Base-by-base conservation (phyloP, 53 echinoderm and acorn worm species). In the Actinopyga echinites region DNA sequence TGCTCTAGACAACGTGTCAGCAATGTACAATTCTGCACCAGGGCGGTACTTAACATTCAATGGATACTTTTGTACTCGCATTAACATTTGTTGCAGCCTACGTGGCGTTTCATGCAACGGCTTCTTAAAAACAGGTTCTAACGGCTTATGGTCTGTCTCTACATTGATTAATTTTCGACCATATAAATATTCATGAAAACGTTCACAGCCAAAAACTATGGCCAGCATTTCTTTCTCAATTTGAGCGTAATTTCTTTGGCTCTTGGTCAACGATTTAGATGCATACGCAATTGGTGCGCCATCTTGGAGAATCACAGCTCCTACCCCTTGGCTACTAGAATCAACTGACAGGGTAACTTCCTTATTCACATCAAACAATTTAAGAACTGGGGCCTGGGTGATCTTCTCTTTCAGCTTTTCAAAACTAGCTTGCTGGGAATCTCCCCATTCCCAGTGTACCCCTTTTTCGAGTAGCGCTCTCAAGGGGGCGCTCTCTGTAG, bases 121-220 rank as follows among this genome's bases (percentile, higher is more conserved):
- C 45, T 87, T 83, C 37, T 73, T 74, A 65, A 91, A 66, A 57
- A 87, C 87, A 7, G 79, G 30, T 45, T 52, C 69, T 26, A 84
- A 56, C 19, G 73, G 84, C 26, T 84, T 57, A 25, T 69, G 59
- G 55, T 84, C 73, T 0, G 57, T 49, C 30, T 68, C 57, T 15
- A 83, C 83, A 26, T 33, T 38, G 21, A 82, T 74, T 57, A 36
- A 24, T 30, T 65, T 55, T 44, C 58, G 43, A 35, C 85, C 86
- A 86, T 81, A 78, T 12, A 90, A 24, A 56, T 83, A 82, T 12
- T 79, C 44, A 78, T 90, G 90, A 77, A 90, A 90, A 29, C 62
- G 54, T 38, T 82, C 82, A 40, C 81, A 82, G 20, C 90, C 86
- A 75, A 82, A 90, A 13, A 86, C 81, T 24, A 83, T 71, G 54